These are phyloP conservation scores for Psilanteris sp. DNA, from an alignment of 1,140 invertebrate genomes.

Conservation along the genomic window DNA sequence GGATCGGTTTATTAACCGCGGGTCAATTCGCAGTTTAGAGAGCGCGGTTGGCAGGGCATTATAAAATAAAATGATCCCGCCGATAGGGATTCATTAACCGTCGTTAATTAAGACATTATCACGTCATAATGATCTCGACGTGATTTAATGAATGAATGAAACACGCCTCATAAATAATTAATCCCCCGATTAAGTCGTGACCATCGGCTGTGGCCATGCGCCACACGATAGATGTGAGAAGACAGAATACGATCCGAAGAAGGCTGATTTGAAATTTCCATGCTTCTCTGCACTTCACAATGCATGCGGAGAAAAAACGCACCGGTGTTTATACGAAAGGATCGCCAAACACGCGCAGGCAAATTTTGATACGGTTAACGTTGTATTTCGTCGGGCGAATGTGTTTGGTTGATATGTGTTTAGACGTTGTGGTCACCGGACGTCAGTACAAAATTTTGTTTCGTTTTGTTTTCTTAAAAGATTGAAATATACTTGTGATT, in stretches of 20 bases:
- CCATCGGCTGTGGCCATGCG: constrained; percentile 70
- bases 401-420: no score
- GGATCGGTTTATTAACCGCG: constrained; percentile 75
- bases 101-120: constrained; percentile 81
- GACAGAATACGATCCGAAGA: constrained; percentile 51
- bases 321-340: no score
- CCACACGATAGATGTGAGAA: constrained; percentile 52
- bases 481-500: no score
- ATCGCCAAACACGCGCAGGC: constrained; percentile 22
- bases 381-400: no score
- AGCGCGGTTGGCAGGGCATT: constrained; percentile 65
- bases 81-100: constrained; percentile 79
- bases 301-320: constrained; percentile 24
- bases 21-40: constrained; percentile 77
- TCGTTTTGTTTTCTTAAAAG: no score
- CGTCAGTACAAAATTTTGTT: no score
- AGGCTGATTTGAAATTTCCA: constrained; percentile 57
- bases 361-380: neutral
- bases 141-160: constrained; percentile 80
- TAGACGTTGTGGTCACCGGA: no score
- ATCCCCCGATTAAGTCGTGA: constrained; percentile 78
- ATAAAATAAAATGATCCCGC: constrained; percentile 73
- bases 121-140: constrained; percentile 79
- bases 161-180: constrained; percentile 81
- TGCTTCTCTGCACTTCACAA: constrained; percentile 31